Base-by-base conservation (phyloP, 2,113 vertebrate species). In the Meleagris gallopavo region DNA sequence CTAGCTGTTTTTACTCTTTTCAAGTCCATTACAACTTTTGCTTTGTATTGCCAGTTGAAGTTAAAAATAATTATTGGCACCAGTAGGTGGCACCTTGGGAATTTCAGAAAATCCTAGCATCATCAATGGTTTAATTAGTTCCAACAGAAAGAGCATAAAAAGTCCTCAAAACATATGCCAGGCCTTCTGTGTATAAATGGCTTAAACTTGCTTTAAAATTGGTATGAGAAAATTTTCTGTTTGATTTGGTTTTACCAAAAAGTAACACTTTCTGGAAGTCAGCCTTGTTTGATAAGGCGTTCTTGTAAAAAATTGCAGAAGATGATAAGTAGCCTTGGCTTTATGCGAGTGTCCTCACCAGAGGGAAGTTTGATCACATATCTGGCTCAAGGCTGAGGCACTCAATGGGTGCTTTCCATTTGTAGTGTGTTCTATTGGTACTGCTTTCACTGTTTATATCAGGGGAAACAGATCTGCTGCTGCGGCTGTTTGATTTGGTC, bases 21-120 rank as follows among this genome's bases (percentile, higher is more conserved):
- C 38, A 78, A 86, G 84, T 85, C 60, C 61, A 81, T 10, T 2
- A 2, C 9, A 65, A 82, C 70, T 1, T 64, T 50, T 77, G 40
- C 74, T 62, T 50, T 30, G 10, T 76, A 36, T 50, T 87, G 75
- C 83, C 36, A 57, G 4, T 43, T 79, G 27, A 70, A 45, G 29
- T 76, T 69, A 91, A 91, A 83, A 88, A 88, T 94, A 78, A 75
- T 58, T 52, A 13, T 58, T 84, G 66, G 43, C 62, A 81, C 89
- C 93, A 92, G 92, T 71, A 91, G 96, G 75, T 94, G 91, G 84
- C 93, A 89, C 55, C 84, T 96, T 48, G 88, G 75, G 88, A 79
- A 84, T 90, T 93, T 48, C 75, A 69, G 72, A 80, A 79, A 93
- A 76, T 40, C 69, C 18, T 55, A 5, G 27, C 48, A 21, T 81